These are phyloP conservation scores for Hemicrepidius hirtus DNA, from an alignment of 2,888 invertebrate genomes.

Conservation along the genomic window DNA sequence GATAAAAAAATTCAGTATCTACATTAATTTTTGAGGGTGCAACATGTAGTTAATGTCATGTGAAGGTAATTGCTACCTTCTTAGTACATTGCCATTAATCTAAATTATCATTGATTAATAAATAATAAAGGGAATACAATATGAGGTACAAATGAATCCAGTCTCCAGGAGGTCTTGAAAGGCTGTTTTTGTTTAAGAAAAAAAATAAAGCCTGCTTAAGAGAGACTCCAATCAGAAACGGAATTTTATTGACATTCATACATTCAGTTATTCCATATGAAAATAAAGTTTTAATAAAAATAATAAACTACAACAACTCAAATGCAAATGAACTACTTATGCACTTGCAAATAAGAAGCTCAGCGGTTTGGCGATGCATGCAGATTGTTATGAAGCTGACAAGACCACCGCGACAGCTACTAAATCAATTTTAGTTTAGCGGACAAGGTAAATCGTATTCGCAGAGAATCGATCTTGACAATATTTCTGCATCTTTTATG, in stretches of 20 bases:
- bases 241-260: constrained; percentile 34
- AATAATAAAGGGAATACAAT: constrained; percentile 27
- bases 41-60: constrained; percentile 15
- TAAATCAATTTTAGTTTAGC: constrained; percentile 46
- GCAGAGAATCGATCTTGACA: constrained; percentile 32
- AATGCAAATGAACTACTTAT: constrained; percentile 56
- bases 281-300: constrained; percentile 31
- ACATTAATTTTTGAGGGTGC: no score
- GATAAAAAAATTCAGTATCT: no score
- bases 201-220: constrained; percentile 1
- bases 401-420: constrained; percentile 52
- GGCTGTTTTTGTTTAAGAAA: constrained; percentile 11
- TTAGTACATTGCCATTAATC: constrained; percentile 32
- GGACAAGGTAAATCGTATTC: constrained; percentile 22
- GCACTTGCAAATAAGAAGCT: constrained; percentile 54
- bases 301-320: constrained; percentile 41
- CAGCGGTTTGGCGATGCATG: constrained; percentile 48
- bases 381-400: constrained; percentile 49
- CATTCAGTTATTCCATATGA: constrained; percentile 34
- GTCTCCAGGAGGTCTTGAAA: constrained; percentile 33
- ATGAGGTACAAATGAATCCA: not conserved
- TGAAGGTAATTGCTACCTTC: constrained; percentile 9
- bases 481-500: constrained; percentile 21
- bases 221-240: constrained; percentile 22
- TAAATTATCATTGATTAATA: constrained; percentile 33